Percentiles rank a stretch among this genome's conserved stretches.
Evolutionary conservation across 1,140 invertebrate genomes (phyloP).

Genomic region (Colletes latitarsis): DNA sequence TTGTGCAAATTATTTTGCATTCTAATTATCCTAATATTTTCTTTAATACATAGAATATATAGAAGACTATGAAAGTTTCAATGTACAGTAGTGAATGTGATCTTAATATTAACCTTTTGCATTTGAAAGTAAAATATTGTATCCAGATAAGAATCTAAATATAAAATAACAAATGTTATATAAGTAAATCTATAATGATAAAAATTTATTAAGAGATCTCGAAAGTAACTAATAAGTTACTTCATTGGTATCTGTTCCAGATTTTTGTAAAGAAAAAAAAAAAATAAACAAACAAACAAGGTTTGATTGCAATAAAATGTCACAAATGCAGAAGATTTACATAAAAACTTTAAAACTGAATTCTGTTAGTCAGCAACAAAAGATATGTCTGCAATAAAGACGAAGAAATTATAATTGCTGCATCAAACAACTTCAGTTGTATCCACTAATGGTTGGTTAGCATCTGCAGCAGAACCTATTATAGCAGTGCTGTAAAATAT

Average conservation of each 20-base stretch:
- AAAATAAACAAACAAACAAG: background rate
- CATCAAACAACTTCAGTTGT: conserved; percentile 67
- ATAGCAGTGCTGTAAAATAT: conserved; percentile 79
- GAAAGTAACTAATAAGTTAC: background rate
- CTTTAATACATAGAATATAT: background rate
- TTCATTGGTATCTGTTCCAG: background rate
- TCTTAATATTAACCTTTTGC: conserved; percentile 21
- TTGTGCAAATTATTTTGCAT: conserved; percentile 27
- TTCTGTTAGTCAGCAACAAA: conserved; percentile 2
- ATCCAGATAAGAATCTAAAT: background rate
- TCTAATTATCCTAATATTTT: conserved; percentile 8
- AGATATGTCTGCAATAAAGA: conserved; percentile 8
- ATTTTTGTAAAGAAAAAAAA: background rate
- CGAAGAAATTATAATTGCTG: conserved; percentile 24
- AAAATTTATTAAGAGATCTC: background rate
- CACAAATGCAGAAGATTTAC: conserved; percentile 15
- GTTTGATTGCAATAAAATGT: background rate
- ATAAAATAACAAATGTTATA: background rate
- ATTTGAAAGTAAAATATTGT: background rate
- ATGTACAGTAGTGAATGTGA: background rate
- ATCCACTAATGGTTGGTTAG: conserved; percentile 74
- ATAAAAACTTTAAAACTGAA: conserved; percentile 1
- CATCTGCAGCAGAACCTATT: conserved; percentile 75
- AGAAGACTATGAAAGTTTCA: background rate
- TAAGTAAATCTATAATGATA: background rate